These are phyloP conservation scores for Ictalurus furcatus DNA, from an alignment of 2,113 vertebrate species.

Conservation along the genomic window DNA sequence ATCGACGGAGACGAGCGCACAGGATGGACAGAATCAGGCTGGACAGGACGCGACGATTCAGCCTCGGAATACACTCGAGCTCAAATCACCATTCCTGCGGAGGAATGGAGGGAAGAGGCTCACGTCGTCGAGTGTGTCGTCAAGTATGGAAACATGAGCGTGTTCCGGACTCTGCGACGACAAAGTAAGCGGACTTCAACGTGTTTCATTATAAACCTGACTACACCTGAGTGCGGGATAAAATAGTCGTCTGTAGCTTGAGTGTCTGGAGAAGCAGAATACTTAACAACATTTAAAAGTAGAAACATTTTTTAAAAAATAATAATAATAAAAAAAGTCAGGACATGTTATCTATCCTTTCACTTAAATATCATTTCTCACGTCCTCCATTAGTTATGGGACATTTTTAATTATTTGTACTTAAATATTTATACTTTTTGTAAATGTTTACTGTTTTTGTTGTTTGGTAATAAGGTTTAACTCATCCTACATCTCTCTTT, in stretches of 20 bases:
- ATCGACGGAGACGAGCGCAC: not conserved
- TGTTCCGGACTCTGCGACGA: constrained; percentile 18
- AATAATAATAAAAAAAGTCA: too few relatives aligned
- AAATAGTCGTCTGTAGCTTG: constrained; percentile 9
- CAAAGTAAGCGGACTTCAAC: constrained; percentile 12
- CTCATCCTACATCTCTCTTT: not conserved
- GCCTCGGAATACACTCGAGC: constrained; percentile 34
- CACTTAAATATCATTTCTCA: not conserved
- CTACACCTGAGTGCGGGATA: not conserved
- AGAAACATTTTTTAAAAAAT: too few relatives aligned
- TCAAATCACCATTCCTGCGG: constrained; percentile 21
- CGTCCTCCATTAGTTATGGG: not conserved
- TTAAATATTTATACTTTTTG: not conserved
- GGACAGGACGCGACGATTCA: constrained; percentile 29
- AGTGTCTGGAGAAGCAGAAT: too few relatives aligned
- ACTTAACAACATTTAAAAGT: too few relatives aligned
- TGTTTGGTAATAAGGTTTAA: not conserved
- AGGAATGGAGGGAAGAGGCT: not conserved
- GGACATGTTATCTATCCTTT: not conserved
- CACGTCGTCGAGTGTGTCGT: constrained; percentile 35
- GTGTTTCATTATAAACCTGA: not conserved
- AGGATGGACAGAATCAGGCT: constrained; percentile 46
- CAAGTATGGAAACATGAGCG: not conserved
- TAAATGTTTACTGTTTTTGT: not conserved
- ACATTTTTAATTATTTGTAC: not conserved